Evolutionary conservation across 2,888 invertebrate species (phyloP), one percentile per base, ranked within the genome.

Genomic region (Amphipoea lucens): DNA sequence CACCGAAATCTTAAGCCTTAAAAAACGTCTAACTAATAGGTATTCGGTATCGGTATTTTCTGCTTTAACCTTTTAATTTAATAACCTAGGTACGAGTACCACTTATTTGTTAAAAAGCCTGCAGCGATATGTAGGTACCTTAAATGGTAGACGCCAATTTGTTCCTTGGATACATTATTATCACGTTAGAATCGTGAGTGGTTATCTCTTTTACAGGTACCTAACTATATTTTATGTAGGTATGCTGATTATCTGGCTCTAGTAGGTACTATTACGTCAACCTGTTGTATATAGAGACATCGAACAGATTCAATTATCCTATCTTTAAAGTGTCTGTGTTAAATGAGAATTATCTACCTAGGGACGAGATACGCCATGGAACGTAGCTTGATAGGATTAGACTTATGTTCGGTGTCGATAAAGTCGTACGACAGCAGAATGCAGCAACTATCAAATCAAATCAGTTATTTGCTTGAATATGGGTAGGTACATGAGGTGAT

Each of bases 151-250:
- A 84, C 54, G 67, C 67, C 75, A 89, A 88, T 88, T 88, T 88
- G 75, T 79, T 68, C 48, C 71, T 75, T 84, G 71, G 74, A 9
- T 83, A 76, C 70, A 42, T 77, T 83, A 87, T 88, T 84, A 88
- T 88, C 79, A 86, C 78, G 73, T 88, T 87, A 83, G 78, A 86
- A 85, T 89, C 88, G 86, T 88, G 85, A 89, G 82, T 63, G 20
- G 74, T 65, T 68, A 48, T 29, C 69, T 51, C 73, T 62, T 77
- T 66, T 57, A 65, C 29, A 73, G 54, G 36, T 84, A 65, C 20
- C 65, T 65, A 62, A 72, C 36, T 63, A 36, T 81, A 70, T 70
- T 63, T 42, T 69, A 65, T 79, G 51, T n/a, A 80, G 23, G 3
- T 81, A 54, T 42, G 36, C 40, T 76, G 60, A 70, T 83, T 67